These are phyloP conservation scores for Xiphophorus birchmanni DNA, from an alignment of 2,797 vertebrate genomes.

Conservation along the genomic window DNA sequence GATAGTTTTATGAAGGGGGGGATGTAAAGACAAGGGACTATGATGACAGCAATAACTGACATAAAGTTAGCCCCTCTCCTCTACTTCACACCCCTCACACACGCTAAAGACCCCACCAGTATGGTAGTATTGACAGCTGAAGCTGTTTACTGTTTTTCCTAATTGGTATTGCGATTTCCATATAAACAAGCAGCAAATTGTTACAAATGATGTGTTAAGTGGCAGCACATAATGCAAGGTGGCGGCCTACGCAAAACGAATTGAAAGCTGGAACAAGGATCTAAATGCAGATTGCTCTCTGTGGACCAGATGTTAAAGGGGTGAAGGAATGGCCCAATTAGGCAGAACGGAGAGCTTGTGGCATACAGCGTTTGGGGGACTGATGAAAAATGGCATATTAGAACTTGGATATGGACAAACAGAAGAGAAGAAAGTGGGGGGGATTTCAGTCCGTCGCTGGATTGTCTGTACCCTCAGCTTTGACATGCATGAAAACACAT, in stretches of 20 bases:
- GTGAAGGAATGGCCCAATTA: constrained; percentile 38
- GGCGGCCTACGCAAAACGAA: constrained; percentile 36
- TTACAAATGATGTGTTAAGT: constrained; percentile 66
- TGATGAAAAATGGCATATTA: not conserved
- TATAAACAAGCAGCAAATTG: constrained; percentile 72
- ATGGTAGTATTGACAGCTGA: constrained; percentile 50
- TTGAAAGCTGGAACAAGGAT: constrained; percentile 17
- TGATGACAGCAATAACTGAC: constrained; percentile 18
- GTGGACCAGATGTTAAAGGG: constrained; percentile 9
- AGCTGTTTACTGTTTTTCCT: constrained; percentile 47
- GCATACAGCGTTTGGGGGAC: not conserved
- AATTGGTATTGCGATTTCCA: constrained; percentile 71
- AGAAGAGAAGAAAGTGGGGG: not conserved
- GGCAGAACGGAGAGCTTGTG: not conserved
- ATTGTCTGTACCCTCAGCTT: constrained; percentile 12
- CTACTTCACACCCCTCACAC: not conserved
- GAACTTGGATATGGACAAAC: not conserved
- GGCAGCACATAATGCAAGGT: constrained; percentile 48
- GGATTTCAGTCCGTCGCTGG: not conserved
- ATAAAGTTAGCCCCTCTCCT: constrained; percentile 9
- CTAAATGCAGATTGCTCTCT: constrained; percentile 41
- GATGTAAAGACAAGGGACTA: constrained; percentile 19
- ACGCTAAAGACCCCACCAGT: constrained; percentile 16
- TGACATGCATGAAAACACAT: constrained; percentile 37
- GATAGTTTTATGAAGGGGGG: constrained; percentile 12